A percentile compares a stretch with the other conserved stretches of the same genome.
Conservation (phyloP, 2,888 invertebrate species). For the Xestia sexstrigata region DNA sequence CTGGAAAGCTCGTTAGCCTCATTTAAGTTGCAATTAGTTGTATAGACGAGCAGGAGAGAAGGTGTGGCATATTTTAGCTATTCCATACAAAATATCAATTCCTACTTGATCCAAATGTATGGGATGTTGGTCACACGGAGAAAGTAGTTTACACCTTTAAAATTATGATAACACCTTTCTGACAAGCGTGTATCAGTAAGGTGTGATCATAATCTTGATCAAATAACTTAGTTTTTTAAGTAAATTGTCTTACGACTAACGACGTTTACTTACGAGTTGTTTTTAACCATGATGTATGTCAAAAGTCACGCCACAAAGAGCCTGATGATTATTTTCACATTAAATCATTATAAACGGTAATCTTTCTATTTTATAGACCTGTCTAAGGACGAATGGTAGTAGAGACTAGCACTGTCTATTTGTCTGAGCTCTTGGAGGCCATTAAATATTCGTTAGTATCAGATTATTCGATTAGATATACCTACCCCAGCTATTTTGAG, state of each 20-base stretch:
- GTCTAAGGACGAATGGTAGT: background rate
- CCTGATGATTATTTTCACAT: background rate
- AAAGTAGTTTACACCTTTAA: too few species aligned
- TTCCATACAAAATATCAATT: too few species aligned
- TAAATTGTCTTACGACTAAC: background rate
- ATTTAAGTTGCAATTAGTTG: too few species aligned
- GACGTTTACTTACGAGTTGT: background rate
- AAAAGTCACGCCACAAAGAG: background rate
- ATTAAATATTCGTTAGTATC: slow-evolving; percentile 46
- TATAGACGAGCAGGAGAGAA: too few species aligned
- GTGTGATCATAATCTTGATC: too few species aligned
- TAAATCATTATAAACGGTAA: background rate
- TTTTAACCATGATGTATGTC: background rate
- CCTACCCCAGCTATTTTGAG: slow-evolving; percentile 10
- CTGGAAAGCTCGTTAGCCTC: too few species aligned
- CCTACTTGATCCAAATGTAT: too few species aligned
- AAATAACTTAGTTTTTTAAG: background rate
- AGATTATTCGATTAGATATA: slow-evolving; percentile 23
- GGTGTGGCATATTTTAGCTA: too few species aligned
- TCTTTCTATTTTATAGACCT: background rate
- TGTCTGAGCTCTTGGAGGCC: background rate
- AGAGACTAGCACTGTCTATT: background rate
- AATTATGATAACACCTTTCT: too few species aligned
- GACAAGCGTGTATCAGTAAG: too few species aligned
- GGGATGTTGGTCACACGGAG: too few species aligned